Percentiles rank a stretch among this genome's conserved stretches.
phyloP scores from a whole-genome alignment of 2,888 invertebrate genomes.

The Micoletzkya japonica region DNA sequence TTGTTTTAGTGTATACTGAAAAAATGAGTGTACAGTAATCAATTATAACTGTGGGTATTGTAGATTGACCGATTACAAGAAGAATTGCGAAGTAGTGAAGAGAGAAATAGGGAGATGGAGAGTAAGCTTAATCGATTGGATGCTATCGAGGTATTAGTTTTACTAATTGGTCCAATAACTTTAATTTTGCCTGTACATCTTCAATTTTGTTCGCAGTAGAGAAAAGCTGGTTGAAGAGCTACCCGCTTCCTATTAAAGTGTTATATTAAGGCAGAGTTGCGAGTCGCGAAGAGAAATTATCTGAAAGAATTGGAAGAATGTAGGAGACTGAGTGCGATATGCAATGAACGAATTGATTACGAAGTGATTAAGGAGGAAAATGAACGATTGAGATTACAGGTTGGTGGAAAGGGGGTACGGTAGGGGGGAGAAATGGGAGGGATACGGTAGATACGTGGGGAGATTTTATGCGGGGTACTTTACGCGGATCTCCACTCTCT shows the following conservation, averaged over 20 bases:
- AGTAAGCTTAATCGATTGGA: neutral
- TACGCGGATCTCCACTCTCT: too few relatives aligned
- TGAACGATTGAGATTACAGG: constrained; percentile 33
- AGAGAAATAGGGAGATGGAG: neutral
- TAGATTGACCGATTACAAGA: constrained; percentile 15
- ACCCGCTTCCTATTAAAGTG: neutral
- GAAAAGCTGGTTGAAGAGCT: neutral
- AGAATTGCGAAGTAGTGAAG: constrained; percentile 12
- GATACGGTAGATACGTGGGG: too few relatives aligned
- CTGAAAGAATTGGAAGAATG: constrained; percentile 14
- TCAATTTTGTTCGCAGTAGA: too few relatives aligned
- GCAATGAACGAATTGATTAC: constrained; percentile 17
- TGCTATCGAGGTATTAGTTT: constrained; percentile 1
- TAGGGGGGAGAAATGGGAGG: too few relatives aligned
- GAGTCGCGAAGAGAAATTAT: constrained; percentile 20
- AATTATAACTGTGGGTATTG: neutral
- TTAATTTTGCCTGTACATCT: neutral
- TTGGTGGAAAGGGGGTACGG: too few relatives aligned
- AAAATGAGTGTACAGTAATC: neutral
- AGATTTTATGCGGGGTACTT: too few relatives aligned
- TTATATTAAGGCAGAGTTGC: constrained; percentile 9
- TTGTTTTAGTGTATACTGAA: neutral
- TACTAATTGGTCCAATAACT: neutral
- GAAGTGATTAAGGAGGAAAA: constrained; percentile 34
- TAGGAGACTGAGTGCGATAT: constrained; percentile 21